phyloP scores from a whole-genome alignment of 2,888 invertebrate species.

The Tenodera sinensis region DNA sequence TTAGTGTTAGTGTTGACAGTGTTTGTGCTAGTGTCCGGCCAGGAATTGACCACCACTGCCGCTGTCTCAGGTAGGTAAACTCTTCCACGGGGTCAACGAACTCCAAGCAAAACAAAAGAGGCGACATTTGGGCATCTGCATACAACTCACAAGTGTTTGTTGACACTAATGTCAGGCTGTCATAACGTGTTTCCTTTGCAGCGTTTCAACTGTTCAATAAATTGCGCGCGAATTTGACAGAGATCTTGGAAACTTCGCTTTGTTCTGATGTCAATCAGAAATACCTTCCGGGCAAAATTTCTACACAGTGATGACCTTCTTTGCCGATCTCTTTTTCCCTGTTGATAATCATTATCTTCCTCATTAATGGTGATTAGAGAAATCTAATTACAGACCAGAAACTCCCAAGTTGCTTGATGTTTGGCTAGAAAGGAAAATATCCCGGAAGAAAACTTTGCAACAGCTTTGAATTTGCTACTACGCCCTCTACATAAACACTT shows the following conservation, averaged over 20 bases:
- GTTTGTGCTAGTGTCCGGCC: background rate
- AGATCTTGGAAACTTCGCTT: too few relatives aligned
- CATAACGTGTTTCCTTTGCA: background rate
- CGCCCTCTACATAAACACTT: too few relatives aligned
- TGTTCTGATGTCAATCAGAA: background rate
- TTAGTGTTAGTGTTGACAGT: background rate
- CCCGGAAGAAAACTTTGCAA: too few relatives aligned
- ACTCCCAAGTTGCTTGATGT: too few relatives aligned
- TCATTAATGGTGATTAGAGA: background rate
- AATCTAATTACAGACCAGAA: too few relatives aligned
- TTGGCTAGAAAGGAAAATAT: too few relatives aligned
- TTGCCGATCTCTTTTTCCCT: background rate
- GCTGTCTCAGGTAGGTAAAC: background rate
- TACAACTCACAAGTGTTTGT: too few relatives aligned
- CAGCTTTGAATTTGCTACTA: too few relatives aligned
- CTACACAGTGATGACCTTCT: background rate
- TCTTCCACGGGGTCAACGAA: background rate
- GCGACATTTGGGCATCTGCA: background rate
- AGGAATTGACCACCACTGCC: background rate
- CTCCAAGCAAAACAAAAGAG: background rate
- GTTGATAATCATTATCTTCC: background rate
- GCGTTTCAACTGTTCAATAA: background rate
- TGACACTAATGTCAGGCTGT: background rate
- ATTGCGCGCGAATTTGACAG: too few relatives aligned
- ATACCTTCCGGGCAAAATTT: background rate